Conservation (phyloP, 2,113 vertebrate species). For the Calypte anna region DNA sequence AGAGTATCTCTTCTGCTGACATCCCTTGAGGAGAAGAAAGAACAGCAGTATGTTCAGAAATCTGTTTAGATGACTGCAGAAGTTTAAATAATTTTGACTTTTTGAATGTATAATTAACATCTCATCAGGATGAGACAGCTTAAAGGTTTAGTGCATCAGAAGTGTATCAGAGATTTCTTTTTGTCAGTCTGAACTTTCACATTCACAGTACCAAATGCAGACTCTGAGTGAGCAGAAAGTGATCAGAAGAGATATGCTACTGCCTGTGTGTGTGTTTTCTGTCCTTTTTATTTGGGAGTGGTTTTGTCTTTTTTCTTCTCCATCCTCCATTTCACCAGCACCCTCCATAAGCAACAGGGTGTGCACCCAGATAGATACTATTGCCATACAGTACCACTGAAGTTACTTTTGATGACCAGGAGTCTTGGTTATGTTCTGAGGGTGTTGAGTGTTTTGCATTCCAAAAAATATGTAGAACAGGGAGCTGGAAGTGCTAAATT, state of each 20-base stretch:
- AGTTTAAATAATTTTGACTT: neutral
- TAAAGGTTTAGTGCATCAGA: neutral
- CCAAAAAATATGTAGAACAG: neutral
- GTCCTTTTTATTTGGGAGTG: neutral
- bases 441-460: neutral
- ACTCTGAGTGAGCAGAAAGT: neutral
- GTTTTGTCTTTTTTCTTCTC: neutral
- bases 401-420: neutral
- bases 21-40: neutral
- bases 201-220: neutral
- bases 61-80: neutral
- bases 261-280: neutral
- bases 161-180: neutral
- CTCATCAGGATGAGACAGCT: neutral
- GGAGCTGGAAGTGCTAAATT: neutral
- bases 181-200: neutral
- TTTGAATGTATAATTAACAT: neutral
- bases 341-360: neutral
- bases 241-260: neutral
- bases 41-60: neutral
- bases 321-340: too few species aligned
- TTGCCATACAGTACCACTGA: neutral
- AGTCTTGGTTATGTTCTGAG: neutral
- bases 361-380: neutral
- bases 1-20: neutral